These are phyloP conservation scores for Drosophila subobscura DNA, from an alignment of 1,140 invertebrate species.

Conservation along the genomic window DNA sequence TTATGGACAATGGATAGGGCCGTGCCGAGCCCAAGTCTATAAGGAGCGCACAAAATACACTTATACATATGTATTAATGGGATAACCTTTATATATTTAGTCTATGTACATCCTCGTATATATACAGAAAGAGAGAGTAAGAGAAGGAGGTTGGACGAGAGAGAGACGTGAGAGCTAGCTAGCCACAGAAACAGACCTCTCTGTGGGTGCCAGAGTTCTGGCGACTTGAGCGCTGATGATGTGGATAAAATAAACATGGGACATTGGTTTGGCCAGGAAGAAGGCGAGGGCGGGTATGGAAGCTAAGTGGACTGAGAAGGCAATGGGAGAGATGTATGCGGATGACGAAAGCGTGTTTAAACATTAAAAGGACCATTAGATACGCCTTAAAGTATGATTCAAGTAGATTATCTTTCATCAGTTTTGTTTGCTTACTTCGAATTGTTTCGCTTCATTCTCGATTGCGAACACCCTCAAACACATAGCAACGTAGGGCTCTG, in stretches of 20 bases:
- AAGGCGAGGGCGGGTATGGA: not conserved
- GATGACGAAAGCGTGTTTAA: constrained; percentile 78
- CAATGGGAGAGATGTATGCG: not conserved
- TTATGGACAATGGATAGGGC: too few relatives aligned
- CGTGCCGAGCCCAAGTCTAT: not conserved
- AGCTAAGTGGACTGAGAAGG: not conserved
- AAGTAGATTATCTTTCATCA: constrained; percentile 83
- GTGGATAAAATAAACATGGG: constrained; percentile 81
- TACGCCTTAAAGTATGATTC: constrained; percentile 83
- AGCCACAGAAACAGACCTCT: constrained; percentile 27
- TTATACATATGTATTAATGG: not conserved
- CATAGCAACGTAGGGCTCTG: constrained; percentile 26
- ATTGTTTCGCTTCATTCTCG: constrained; percentile 82
- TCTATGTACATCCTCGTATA: not conserved
- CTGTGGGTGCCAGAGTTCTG: constrained; percentile 6
- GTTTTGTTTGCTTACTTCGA: constrained; percentile 81
- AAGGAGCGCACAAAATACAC: constrained; percentile 13
- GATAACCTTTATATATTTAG: not conserved
- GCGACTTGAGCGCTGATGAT: constrained; percentile 72
- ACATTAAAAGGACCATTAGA: constrained; percentile 83
- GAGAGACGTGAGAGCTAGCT: constrained; percentile 48
- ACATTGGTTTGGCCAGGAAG: constrained; percentile 62
- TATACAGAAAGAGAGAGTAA: not conserved
- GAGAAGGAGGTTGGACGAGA: constrained; percentile 35
- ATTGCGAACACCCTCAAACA: constrained; percentile 67